A percentile compares a stretch with the other conserved stretches of the same genome.
phyloP scores from a whole-genome alignment of 1,140 invertebrate genomes.

The Caenorhabditis brenneri region DNA sequence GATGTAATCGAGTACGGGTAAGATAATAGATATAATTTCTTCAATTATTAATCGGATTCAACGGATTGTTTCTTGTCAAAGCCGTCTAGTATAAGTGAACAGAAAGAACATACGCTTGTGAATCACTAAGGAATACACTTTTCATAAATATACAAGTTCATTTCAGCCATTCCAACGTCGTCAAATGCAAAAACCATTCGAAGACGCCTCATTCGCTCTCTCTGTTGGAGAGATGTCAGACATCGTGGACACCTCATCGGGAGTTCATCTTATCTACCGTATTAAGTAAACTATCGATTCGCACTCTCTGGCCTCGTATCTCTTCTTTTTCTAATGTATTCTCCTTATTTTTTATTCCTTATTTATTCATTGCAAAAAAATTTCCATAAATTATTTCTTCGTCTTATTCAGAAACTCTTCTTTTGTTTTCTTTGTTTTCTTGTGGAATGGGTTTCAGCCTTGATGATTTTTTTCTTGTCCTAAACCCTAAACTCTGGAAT shows the following conservation, averaged over 20 bases:
- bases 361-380: neutral
- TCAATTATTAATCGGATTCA: too few relatives aligned
- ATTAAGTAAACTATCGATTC: constrained; percentile 56
- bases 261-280: constrained; percentile 90
- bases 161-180: constrained; percentile 80
- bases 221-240: constrained; percentile 90
- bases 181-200: constrained; percentile 95
- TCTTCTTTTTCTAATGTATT: neutral
- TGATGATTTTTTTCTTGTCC: neutral
- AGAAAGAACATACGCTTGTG: too few relatives aligned
- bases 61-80: too few relatives aligned
- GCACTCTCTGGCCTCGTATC: neutral
- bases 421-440: neutral
- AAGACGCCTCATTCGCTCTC: constrained; percentile 90
- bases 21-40: too few relatives aligned
- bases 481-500: too few relatives aligned
- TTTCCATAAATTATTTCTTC: constrained; percentile 2
- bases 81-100: too few relatives aligned
- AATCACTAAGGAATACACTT: too few relatives aligned
- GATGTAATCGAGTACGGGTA: too few relatives aligned
- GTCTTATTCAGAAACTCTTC: too few relatives aligned
- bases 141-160: too few relatives aligned
- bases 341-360: neutral
- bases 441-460: neutral
- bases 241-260: constrained; percentile 91